Conservation (phyloP, 2,888 invertebrate genomes). For the Mycogona germanica region DNA sequence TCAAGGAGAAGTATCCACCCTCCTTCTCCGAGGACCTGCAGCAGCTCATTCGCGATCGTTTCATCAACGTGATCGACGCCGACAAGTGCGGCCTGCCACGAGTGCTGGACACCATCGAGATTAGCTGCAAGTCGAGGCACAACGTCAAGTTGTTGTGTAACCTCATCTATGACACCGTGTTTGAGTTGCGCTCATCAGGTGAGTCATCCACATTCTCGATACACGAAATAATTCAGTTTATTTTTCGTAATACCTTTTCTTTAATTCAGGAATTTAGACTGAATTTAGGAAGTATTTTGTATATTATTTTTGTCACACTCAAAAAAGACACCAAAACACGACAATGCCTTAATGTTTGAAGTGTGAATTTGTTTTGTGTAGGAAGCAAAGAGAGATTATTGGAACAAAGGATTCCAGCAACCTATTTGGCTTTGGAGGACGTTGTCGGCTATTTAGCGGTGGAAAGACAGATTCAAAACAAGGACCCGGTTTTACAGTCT, state of each 20-base stretch:
- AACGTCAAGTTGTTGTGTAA: constrained; percentile 82
- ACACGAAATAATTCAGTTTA: constrained; percentile 3
- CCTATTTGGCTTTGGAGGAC: constrained; percentile 88
- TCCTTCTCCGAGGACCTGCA: constrained; percentile 63
- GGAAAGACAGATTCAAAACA: constrained; percentile 49
- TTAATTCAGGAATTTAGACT: background rate
- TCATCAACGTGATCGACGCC: constrained; percentile 87
- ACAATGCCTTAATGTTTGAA: background rate
- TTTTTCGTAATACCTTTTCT: background rate
- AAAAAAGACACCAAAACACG: background rate
- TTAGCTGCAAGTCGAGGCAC: constrained; percentile 74
- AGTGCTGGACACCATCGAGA: constrained; percentile 84
- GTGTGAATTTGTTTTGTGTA: constrained; percentile 27
- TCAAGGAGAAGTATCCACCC: constrained; percentile 47
- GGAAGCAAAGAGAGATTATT: constrained; percentile 79
- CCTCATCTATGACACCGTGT: constrained; percentile 85
- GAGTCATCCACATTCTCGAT: too few species aligned
- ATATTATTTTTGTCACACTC: background rate
- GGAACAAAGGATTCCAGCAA: constrained; percentile 90
- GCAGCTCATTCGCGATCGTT: constrained; percentile 68
- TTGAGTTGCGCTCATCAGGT: constrained; percentile 80
- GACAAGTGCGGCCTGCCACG: constrained; percentile 91
- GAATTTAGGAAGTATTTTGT: background rate
- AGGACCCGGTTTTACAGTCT: constrained; percentile 36
- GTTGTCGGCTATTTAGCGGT: constrained; percentile 69